phyloP scores from a whole-genome alignment of 1,140 invertebrate species.

The Phenacoccus solenopsis region DNA sequence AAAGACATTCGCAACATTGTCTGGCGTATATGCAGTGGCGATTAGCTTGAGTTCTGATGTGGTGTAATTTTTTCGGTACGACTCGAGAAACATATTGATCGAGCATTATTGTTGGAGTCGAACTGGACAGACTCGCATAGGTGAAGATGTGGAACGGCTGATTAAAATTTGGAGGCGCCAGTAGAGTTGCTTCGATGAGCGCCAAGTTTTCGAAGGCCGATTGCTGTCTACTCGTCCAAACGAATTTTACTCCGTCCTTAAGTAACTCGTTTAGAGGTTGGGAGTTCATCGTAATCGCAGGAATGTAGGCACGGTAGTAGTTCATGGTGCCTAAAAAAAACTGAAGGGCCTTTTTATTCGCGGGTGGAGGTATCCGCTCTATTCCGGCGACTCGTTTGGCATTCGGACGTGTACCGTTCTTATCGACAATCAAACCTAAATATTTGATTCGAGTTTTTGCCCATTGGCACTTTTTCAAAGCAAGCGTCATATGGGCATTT shows the following conservation, averaged over 20 bases:
- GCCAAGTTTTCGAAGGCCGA: not conserved
- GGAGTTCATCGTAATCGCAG: slow-evolving; percentile 32
- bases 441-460: slow-evolving; percentile 30
- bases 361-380: slow-evolving; percentile 29
- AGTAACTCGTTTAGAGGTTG: slow-evolving; percentile 24
- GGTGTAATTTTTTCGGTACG: not conserved
- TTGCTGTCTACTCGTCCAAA: slow-evolving; percentile 9
- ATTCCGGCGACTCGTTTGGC: slow-evolving; percentile 33
- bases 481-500: slow-evolving; percentile 32
- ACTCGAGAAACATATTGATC: not conserved
- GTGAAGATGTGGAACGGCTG: not conserved
- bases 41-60: not conserved
- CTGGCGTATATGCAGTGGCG: not conserved
- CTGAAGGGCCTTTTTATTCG: slow-evolving; percentile 31
- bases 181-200: not conserved
- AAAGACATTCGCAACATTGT: not conserved
- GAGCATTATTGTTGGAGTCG: not conserved
- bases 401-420: slow-evolving; percentile 31
- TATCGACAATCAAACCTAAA: slow-evolving; percentile 31
- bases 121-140: not conserved
- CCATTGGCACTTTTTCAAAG: slow-evolving; percentile 34
- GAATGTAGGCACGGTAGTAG: slow-evolving; percentile 33
- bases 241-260: slow-evolving; percentile 21
- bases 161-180: not conserved
- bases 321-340: slow-evolving; percentile 33